Evolutionary conservation across 1,140 invertebrate genomes (phyloP), one percentile per base, ranked within the genome.

Genomic region (Drosophila pallidifrons): DNA sequence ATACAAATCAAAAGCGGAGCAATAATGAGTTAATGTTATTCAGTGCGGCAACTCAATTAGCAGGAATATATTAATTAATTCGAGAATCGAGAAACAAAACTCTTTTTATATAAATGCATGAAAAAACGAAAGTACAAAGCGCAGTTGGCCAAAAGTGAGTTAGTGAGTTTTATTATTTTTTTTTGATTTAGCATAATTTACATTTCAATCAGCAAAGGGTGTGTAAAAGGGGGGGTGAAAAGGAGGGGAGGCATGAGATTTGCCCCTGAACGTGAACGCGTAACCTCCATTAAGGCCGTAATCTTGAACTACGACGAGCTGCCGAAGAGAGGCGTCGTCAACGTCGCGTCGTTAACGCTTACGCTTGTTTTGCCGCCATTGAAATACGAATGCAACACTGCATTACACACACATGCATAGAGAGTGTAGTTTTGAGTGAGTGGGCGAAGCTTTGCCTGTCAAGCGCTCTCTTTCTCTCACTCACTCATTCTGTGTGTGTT

Each of bases 211-310:
- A n/a, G 8, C 5, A 59, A 74, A 72, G 20, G 20, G 20, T 25
- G 20, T 77, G 65, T 43, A 51, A 11, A 30, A 6, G 25, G 13
- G n/a, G 49, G 7, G 43, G 20, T 25, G 20, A 25, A 8, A 15
- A 32, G 15, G 30, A 20, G 28, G 32, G 28, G 38, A 45, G 55
- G 35, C 13, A 52, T 20, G 54, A 60, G 69, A 66, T 66, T 61
- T 86, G 80, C 77, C 82, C 82, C 76, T 87, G 82, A 87, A 87
- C 87, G 83, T 91, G 88, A 91, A 91, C 82, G 87, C 86, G 67
- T 91, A 91, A 90, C 87, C 87, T 87, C 87, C 80, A 90, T 77
- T 81, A 73, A 91, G 87, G 87, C 87, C 86, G 70, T 59, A 91
- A 77, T 87, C 87, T 90, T 90, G 86, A 90, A 90, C 87, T 76